These are phyloP conservation scores for Parnassius apollo DNA, from an alignment of 2,888 invertebrate species.

Conservation along the genomic window DNA sequence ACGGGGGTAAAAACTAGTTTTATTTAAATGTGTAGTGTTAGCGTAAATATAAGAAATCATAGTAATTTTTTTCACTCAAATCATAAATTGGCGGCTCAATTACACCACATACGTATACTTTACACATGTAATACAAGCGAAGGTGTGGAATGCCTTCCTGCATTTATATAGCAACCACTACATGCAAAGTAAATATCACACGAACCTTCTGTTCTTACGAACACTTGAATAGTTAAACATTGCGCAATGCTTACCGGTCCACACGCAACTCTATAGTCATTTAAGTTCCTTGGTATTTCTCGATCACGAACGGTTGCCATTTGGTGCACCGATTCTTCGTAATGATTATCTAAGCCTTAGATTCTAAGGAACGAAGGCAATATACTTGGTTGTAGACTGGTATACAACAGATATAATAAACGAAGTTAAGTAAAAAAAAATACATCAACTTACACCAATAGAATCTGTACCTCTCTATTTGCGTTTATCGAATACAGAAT, in stretches of 20 bases:
- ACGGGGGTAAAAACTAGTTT: too few relatives aligned
- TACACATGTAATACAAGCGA: background rate
- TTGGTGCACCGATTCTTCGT: slow-evolving; percentile 9
- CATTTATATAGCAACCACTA: background rate
- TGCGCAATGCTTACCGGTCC: slow-evolving; percentile 16
- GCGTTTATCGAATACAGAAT: too few relatives aligned
- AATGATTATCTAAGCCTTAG: slow-evolving; percentile 12
- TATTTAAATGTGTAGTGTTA: too few relatives aligned
- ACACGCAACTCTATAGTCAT: slow-evolving; percentile 14
- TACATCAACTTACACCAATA: too few relatives aligned
- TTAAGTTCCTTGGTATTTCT: slow-evolving; percentile 20
- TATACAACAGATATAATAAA: background rate
- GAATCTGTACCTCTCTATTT: too few relatives aligned
- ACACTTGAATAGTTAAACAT: slow-evolving; percentile 19
- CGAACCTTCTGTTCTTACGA: slow-evolving; percentile 12
- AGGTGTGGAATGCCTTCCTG: background rate
- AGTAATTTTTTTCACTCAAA: too few relatives aligned
- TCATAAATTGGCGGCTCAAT: too few relatives aligned
- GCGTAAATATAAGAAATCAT: too few relatives aligned
- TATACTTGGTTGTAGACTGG: too few relatives aligned
- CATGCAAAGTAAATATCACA: slow-evolving; percentile 20
- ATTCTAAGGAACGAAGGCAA: too few relatives aligned
- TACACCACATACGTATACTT: too few relatives aligned
- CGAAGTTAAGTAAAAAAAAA: slow-evolving; percentile 2
- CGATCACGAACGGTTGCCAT: slow-evolving; percentile 12